Percentiles rank a stretch among this genome's conserved stretches.
Evolutionary conservation across 35 echinoderm and acorn worm genomes (phyloP).

Genomic region (Amphiura filiformis): DNA sequence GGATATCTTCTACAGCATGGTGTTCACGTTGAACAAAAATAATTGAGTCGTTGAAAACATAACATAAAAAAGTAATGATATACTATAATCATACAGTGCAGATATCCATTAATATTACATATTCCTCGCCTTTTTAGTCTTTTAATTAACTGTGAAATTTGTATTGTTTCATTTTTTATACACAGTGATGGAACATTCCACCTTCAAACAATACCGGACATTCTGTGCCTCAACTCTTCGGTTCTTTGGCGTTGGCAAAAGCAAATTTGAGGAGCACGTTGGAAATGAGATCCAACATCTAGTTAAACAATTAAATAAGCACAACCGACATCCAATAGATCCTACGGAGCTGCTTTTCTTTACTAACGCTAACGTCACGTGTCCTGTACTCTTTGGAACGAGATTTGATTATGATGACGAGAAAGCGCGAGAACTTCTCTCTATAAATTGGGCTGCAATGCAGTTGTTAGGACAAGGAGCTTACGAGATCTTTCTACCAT

Average conservation of each 20-base stretch:
- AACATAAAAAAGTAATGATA: too few species aligned
- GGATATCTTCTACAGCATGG: too few species aligned
- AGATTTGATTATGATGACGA: slow-evolving; percentile 61
- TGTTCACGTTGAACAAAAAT: too few species aligned
- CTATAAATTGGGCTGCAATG: not conserved
- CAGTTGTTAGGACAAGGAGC: not conserved
- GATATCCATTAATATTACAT: too few species aligned
- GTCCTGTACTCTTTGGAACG: slow-evolving; percentile 33
- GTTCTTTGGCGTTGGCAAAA: slow-evolving; percentile 72
- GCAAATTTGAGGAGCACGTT: slow-evolving; percentile 59
- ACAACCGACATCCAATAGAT: slow-evolving; percentile 15
- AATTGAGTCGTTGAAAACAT: too few species aligned
- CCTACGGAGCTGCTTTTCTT: slow-evolving; percentile 27
- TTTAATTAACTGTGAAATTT: too few species aligned
- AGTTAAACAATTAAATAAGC: slow-evolving; percentile 11
- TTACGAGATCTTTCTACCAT: not conserved
- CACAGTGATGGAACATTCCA: not conserved
- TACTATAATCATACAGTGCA: too few species aligned
- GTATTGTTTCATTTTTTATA: not conserved
- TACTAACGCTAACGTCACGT: slow-evolving; percentile 40
- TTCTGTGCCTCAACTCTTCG: not conserved
- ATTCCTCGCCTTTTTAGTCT: too few species aligned
- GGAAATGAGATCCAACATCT: slow-evolving; percentile 43
- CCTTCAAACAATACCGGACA: not conserved
- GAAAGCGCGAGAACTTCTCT: not conserved